Conservation (phyloP, 1,140 invertebrate genomes). For the Homarus americanus region DNA sequence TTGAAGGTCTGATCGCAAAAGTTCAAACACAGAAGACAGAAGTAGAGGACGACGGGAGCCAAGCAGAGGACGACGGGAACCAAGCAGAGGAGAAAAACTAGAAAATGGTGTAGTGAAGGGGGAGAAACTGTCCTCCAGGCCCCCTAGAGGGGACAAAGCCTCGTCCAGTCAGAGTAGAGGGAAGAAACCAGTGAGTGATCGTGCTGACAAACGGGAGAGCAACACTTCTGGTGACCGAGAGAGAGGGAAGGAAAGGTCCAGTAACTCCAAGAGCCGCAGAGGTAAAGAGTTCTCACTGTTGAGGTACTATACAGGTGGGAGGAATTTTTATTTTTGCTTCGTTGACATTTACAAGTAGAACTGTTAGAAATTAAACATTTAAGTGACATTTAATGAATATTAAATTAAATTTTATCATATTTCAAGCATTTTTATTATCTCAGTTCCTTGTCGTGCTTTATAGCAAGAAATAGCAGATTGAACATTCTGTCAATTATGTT, state of each 20-base stretch:
- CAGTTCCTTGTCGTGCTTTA: too few relatives aligned
- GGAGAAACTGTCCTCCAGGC: not conserved
- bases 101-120: not conserved
- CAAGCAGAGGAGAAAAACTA: not conserved
- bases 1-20: not conserved
- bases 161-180: not conserved
- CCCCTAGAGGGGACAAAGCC: not conserved
- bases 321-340: too few relatives aligned
- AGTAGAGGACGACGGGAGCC: not conserved
- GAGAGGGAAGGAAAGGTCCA: not conserved
- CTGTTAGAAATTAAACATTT: too few relatives aligned
- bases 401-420: too few relatives aligned
- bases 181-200: not conserved
- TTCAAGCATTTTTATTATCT: too few relatives aligned
- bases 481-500: too few relatives aligned
- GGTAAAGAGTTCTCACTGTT: too few relatives aligned
- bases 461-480: too few relatives aligned
- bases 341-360: too few relatives aligned
- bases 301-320: too few relatives aligned
- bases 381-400: too few relatives aligned
- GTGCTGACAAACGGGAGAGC: not conserved
- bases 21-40: not conserved
- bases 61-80: not conserved
- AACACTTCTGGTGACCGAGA: not conserved
- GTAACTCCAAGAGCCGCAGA: not conserved